Base-by-base conservation (phyloP, 2,797 vertebrate genomes). In the Synanceia verrucosa region DNA sequence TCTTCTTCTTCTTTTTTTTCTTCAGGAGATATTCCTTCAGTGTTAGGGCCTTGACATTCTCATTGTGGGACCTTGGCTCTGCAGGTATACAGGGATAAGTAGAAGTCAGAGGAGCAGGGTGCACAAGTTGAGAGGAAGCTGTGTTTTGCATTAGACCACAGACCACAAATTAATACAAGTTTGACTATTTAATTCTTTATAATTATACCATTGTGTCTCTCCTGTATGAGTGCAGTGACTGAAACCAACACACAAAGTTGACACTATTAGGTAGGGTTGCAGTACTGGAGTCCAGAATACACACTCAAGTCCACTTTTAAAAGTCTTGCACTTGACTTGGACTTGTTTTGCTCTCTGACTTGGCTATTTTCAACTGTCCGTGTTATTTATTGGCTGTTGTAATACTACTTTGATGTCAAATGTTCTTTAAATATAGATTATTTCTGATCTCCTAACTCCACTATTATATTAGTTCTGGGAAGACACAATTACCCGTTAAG, bases 1-100 rank as follows among this genome's bases (percentile, higher is more conserved):
- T 95, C 94, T 95, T 96, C 94, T 97, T 99, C 93, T 97, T 99
- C 91, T 97, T 99, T 73, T 95, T 97, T 91, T 96, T 97, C 91
- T 97, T 97, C 83, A 95, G 84, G 76, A 97, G 94, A 75, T 96
- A 96, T 21, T 93, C 92, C 78, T 98, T 96, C 82, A 95, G 88
- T 65, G 93, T 93, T 73, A 95, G 95, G 46, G 93, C 94, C 92
- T 96, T 97, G 70, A 94, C 91, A 75, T 97, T 98, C 91, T 97
- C 96, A 73, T 95, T 94, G 74, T 93, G 92, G 71, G 94, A 93
- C 90, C 94, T 94, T 0, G 82, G 19, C 65, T 90, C 92, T 98
- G 10, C 36, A 43, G 41, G 88, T 23, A n/a, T n/a, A 21, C 19
- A 56, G 34, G 14, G 4, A 36, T 36, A 1, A 12, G 39, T 8